Base-by-base conservation (phyloP, 1,140 invertebrate species). In the Xylocopa sonorina region DNA sequence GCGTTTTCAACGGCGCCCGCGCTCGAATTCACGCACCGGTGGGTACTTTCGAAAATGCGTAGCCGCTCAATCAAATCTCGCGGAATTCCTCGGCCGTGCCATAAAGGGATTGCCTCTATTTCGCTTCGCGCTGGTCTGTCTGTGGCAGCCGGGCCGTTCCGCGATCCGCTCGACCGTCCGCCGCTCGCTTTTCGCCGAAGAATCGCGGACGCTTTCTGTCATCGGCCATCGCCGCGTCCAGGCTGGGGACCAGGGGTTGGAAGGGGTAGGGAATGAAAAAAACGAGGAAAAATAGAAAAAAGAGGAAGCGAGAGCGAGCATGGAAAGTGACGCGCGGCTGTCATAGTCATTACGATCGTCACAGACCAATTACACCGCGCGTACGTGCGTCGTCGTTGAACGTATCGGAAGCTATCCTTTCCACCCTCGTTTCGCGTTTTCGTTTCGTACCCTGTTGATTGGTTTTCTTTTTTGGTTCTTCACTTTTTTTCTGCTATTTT, bases 61-160 rank as follows among this genome's bases (percentile, higher is more conserved):
- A 16, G 55, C 38, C 64, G 69, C 78, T 82, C 82, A 75, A 84
- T 80, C 78, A 64, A 75, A 83, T 79, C 76, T 74, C 74, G 50
- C 80, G 68, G 66, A 83, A 80, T 80, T 80, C 64, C 77, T 80
- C 58, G 76, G 72, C 80, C 66, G 43, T 68, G 82, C 60, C 62
- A 84, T 79, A 84, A 84, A 82, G 81, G 68, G 80, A 82, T 77
- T 63, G 71, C 76, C 64, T 82, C 74, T 41, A 60, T 51, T n/a
- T 57, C 60, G 62, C 53, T 53, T n/a, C 72, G 16, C 43, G n/a
- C 32, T 34, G 4, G n/a, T 48, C n/a, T n/a, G 32, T 34, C 14
- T 38, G 34, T 34, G 27, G 18, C 27, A 29, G 41, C 27, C 48
- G 48, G 62, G n/a, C n/a, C 64, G 62, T 76, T 67, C 67, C 46